These are phyloP conservation scores for Coturnix japonica DNA, from an alignment of 2,113 vertebrate species.

Conservation along the genomic window DNA sequence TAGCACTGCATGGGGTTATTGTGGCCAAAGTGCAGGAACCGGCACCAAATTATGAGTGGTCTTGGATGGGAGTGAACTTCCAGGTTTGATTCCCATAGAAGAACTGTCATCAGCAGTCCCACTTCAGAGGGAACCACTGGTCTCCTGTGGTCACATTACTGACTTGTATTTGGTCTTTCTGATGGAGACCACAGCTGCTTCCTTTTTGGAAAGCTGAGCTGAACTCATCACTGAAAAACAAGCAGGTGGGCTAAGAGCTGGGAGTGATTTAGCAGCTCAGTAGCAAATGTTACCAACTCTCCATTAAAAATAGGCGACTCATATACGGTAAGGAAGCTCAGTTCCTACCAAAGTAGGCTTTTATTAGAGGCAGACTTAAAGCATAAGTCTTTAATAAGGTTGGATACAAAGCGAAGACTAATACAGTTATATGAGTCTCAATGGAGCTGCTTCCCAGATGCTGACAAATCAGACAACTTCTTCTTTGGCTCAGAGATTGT, in stretches of 20 bases:
- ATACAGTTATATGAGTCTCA: slow-evolving; percentile 48
- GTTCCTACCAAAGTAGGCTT: not conserved
- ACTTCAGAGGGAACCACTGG: not conserved
- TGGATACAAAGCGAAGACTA: slow-evolving; percentile 32
- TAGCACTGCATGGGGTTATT: no score
- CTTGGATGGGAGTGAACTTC: not conserved
- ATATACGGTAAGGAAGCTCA: not conserved
- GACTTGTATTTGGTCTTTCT: not conserved
- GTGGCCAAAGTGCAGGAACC: no score
- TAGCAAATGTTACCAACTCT: not conserved
- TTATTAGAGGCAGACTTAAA: slow-evolving; percentile 44
- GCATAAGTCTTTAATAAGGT: slow-evolving; percentile 53
- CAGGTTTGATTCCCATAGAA: not conserved
- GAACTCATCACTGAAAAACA: not conserved
- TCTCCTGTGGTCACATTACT: not conserved
- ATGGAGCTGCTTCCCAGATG: slow-evolving; percentile 66
- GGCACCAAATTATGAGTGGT: not conserved
- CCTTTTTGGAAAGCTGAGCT: not conserved
- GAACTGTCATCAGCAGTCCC: not conserved
- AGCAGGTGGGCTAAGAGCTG: not conserved
- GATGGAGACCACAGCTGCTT: not conserved
- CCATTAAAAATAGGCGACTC: not conserved
- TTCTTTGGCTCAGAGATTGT: slow-evolving; percentile 43
- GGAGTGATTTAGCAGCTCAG: not conserved
- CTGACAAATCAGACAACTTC: slow-evolving; percentile 67